These are phyloP conservation scores for Sebastes aleutianus DNA, from an alignment of 2,797 vertebrate genomes.

Conservation along the genomic window DNA sequence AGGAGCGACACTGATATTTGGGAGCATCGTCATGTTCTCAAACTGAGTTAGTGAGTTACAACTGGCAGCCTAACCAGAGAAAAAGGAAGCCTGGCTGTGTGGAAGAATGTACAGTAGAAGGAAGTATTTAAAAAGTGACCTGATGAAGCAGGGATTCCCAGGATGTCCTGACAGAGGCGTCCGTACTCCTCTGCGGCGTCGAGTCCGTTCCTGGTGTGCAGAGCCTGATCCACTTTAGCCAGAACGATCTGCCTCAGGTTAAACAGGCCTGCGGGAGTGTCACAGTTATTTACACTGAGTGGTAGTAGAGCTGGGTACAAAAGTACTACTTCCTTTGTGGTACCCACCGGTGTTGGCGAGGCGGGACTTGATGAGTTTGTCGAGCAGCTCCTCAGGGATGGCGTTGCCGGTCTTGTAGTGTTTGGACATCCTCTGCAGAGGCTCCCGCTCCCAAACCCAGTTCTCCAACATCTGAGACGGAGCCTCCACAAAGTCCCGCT, in stretches of 20 bases:
- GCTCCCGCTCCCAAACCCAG: constrained; percentile 98
- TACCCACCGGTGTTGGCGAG: constrained; percentile 93
- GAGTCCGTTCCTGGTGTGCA: constrained; percentile 86
- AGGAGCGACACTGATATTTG: neutral
- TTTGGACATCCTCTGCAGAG: constrained; percentile 91
- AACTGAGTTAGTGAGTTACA: neutral
- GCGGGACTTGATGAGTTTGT: constrained; percentile 93
- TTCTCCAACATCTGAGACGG: constrained; percentile 99
- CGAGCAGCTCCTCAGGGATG: constrained; percentile 89
- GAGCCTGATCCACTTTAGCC: constrained; percentile 93
- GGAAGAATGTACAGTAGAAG: neutral
- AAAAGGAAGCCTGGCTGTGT: neutral
- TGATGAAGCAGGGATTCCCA: constrained; percentile 90
- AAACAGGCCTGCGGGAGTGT: constrained; percentile 85
- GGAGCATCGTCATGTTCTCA: neutral
- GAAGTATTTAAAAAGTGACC: constrained; percentile 62
- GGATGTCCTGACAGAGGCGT: constrained; percentile 87
- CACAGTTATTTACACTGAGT: neutral
- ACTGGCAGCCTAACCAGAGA: neutral
- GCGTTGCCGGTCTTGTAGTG: constrained; percentile 87
- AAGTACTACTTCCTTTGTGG: neutral
- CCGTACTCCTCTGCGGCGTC: constrained; percentile 90
- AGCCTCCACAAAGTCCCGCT: constrained; percentile 96
- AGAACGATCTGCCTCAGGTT: constrained; percentile 96
- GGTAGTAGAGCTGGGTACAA: neutral